These are phyloP conservation scores for Eurystomus glaucurus DNA, from an alignment of 2,797 vertebrate genomes.

Conservation along the genomic window DNA sequence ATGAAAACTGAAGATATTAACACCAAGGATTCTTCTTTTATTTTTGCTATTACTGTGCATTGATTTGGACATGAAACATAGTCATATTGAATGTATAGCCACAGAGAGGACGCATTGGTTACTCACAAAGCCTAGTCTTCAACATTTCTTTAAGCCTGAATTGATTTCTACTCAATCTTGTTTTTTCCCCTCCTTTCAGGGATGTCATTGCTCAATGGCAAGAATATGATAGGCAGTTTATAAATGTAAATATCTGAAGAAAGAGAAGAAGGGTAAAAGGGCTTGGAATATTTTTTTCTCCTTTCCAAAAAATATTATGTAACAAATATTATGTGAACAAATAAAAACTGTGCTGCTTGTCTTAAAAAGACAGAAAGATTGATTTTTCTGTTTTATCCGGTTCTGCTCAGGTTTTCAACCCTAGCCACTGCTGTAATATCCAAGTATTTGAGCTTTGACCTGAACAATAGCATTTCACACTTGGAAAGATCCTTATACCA, in stretches of 20 bases:
- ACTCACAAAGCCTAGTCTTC: background rate
- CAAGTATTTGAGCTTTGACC: slow-evolving; percentile 10
- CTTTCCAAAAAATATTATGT: background rate
- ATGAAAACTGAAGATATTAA: background rate
- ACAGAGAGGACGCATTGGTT: background rate
- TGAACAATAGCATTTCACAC: slow-evolving; percentile 30
- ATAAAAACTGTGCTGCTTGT: background rate
- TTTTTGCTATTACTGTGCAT: background rate
- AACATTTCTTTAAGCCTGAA: slow-evolving; percentile 6
- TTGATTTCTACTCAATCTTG: slow-evolving; percentile 32
- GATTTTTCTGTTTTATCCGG: slow-evolving; percentile 20
- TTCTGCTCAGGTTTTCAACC: background rate
- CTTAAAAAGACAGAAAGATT: slow-evolving; percentile 12
- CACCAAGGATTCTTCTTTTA: rapidly evolving
- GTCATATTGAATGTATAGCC: background rate
- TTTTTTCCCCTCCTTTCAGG: background rate
- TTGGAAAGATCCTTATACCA: background rate
- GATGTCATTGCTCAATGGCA: background rate
- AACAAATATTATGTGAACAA: slow-evolving; percentile 36
- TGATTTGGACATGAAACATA: background rate
- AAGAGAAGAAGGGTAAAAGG: background rate
- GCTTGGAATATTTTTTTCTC: background rate
- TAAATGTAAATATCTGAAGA: slow-evolving; percentile 5
- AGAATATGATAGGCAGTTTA: background rate
- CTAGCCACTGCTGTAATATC: background rate